phyloP scores from a whole-genome alignment of 2,797 vertebrate species.

The Sebastes nivosus region DNA sequence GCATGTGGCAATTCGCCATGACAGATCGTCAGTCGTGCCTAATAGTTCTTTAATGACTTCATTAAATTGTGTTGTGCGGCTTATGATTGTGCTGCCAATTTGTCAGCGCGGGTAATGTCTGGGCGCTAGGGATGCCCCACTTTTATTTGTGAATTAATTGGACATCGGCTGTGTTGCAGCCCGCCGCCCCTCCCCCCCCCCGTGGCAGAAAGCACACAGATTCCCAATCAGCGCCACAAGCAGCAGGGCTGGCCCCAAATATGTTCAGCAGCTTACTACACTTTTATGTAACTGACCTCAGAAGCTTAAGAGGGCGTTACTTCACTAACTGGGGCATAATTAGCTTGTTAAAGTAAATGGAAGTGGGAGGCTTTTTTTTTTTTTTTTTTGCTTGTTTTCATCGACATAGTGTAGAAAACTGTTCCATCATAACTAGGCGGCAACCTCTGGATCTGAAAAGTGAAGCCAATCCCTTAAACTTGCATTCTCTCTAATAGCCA shows the following conservation, averaged over 20 bases:
- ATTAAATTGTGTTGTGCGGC: constrained; percentile 86
- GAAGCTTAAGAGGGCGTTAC: constrained; percentile 3
- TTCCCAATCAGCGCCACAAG: constrained; percentile 42
- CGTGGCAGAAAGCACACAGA: constrained; percentile 36
- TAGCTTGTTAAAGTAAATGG: constrained; percentile 6
- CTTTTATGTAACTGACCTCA: constrained; percentile 31
- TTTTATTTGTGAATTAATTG: constrained; percentile 85
- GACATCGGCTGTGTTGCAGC: constrained; percentile 66
- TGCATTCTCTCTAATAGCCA: too few relatives aligned
- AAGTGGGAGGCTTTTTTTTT: not conserved
- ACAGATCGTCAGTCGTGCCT: constrained; percentile 82
- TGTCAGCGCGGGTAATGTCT: constrained; percentile 82
- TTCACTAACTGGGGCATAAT: constrained; percentile 14
- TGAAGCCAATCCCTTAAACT: too few relatives aligned
- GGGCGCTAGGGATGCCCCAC: constrained; percentile 78
- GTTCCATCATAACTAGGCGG: not conserved
- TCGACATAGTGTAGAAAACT: not conserved
- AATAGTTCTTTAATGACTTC: constrained; percentile 89
- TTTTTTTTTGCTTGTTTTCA: constrained; percentile 3
- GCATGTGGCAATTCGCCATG: constrained; percentile 84
- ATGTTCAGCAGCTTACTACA: not conserved
- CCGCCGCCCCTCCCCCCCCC: constrained; percentile 14
- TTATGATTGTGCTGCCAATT: constrained; percentile 82
- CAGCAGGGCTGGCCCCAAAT: constrained; percentile 24
- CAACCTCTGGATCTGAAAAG: too few relatives aligned